Percentiles rank a stretch among this genome's conserved stretches.
Evolutionary conservation across 2,888 invertebrate genomes (phyloP).

Genomic region (Euclidia mi): DNA sequence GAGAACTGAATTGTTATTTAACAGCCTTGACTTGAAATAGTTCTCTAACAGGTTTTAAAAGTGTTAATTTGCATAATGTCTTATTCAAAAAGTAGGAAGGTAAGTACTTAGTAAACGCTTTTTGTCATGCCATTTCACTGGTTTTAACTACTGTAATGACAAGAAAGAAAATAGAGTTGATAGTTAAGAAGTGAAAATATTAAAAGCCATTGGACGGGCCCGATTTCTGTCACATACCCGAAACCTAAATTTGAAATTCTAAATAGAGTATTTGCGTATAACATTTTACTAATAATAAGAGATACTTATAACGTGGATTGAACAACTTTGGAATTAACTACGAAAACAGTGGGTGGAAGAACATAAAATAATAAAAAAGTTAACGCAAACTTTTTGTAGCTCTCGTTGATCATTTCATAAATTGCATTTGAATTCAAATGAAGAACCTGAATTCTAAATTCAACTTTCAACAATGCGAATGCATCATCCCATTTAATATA

Average conservation of each 20-base stretch:
- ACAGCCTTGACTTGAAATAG: no score
- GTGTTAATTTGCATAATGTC: conserved; percentile 69
- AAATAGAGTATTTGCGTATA: no score
- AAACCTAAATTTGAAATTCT: no score
- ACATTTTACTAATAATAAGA: no score
- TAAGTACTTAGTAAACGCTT: conserved; percentile 64
- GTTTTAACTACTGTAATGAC: background rate
- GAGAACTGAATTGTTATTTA: no score
- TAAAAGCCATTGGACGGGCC: no score
- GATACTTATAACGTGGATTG: no score
- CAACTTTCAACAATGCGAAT: conserved; percentile 17
- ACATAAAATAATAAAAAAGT: background rate
- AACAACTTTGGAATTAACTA: no score
- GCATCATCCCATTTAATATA: conserved; percentile 38
- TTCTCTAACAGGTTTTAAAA: no score
- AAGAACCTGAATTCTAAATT: conserved; percentile 14
- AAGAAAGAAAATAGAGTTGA: no score
- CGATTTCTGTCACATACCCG: no score
- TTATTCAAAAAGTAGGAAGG: conserved; percentile 62
- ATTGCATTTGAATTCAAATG: conserved; percentile 10
- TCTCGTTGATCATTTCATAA: conserved; percentile 7
- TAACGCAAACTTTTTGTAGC: background rate
- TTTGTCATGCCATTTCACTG: conserved; percentile 62
- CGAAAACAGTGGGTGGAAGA: background rate
- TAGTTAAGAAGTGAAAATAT: no score